Evolutionary conservation across 2,797 vertebrate species (phyloP).

Genomic region (Glyptemys insculpta): DNA sequence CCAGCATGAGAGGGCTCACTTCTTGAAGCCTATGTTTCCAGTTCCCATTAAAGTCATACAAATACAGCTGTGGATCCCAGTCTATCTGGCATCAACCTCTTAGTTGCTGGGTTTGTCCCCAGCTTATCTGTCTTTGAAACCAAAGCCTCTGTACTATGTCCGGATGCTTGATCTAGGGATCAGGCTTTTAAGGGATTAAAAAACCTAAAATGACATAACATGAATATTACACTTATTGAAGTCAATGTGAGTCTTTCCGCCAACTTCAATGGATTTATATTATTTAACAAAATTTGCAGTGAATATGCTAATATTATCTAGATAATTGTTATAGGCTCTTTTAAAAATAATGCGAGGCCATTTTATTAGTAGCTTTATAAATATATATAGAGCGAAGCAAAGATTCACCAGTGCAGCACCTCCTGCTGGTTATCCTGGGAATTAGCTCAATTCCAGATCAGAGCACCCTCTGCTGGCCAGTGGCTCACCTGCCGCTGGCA

Average conservation of each 20-base stretch:
- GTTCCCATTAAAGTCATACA: background rate
- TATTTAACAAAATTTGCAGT: background rate
- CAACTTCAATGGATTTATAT: accelerated
- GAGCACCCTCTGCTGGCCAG: no score
- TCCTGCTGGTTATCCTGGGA: no score
- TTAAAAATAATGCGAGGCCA: background rate
- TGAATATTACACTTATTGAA: no score
- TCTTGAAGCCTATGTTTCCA: background rate
- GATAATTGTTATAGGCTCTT: background rate
- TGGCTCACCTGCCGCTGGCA: no score
- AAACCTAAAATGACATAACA: no score
- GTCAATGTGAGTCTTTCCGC: background rate
- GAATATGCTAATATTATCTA: background rate
- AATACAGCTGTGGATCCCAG: background rate
- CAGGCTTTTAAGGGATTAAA: background rate
- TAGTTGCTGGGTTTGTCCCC: background rate
- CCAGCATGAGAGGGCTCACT: background rate
- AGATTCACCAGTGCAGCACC: no score
- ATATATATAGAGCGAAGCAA: background rate
- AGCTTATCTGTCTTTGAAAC: background rate
- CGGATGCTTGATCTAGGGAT: background rate
- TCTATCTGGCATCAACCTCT: background rate
- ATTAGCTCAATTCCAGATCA: no score
- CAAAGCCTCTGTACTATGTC: background rate
- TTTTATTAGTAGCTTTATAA: background rate